Conservation (phyloP, 2,888 invertebrate genomes). For the Schizotus pectinicornis region DNA sequence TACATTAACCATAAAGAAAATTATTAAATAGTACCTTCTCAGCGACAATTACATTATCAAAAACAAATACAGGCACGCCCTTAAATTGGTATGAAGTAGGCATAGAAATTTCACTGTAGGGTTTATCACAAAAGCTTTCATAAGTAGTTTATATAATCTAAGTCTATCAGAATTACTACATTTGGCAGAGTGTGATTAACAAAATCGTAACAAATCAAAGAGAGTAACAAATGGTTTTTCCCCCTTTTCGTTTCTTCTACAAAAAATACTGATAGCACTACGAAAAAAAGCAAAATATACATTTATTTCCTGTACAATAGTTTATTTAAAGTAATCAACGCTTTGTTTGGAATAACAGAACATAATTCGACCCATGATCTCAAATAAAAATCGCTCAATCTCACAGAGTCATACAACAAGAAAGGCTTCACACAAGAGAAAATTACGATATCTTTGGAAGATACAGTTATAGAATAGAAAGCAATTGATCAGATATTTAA, state of each 20-base stretch:
- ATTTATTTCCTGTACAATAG: no score
- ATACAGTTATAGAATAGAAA: no score
- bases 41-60: constrained; percentile 19
- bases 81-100: constrained; percentile 34
- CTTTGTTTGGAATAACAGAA: no score
- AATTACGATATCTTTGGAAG: no score
- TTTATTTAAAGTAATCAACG: no score
- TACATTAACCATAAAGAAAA: constrained; percentile 36
- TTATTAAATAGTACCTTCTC: constrained; percentile 37
- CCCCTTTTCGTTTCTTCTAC: constrained; percentile 2
- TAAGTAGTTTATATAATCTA: constrained; percentile 30
- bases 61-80: constrained; percentile 36
- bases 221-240: constrained; percentile 3
- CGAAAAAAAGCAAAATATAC: no score
- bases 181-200: constrained; percentile 28
- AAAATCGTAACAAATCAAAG: constrained; percentile 28
- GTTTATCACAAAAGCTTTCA: constrained; percentile 45
- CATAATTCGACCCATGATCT: no score
- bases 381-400: no score
- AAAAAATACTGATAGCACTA: not conserved
- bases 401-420: no score
- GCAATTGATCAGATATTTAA: no score
- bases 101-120: constrained; percentile 32
- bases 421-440: no score
- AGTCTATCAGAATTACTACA: constrained; percentile 37